Evolutionary conservation across 2,888 invertebrate genomes (phyloP).

Genomic region (Harpagoxenus sublaevis): DNA sequence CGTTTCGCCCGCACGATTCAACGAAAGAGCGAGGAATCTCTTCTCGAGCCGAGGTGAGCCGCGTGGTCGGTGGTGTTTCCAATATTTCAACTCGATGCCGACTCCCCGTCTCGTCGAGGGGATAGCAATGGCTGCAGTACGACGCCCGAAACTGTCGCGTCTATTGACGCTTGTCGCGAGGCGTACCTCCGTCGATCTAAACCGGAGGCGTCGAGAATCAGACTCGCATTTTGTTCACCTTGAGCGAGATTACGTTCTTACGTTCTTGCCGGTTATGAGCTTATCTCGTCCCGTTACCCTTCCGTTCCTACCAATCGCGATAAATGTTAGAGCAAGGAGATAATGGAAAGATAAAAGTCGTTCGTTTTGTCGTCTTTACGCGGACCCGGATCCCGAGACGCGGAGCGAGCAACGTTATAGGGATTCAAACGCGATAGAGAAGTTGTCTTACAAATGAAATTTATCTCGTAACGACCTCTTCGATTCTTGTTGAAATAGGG

Average conservation of each 20-base stretch:
- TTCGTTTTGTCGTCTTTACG: not conserved
- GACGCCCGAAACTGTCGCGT: slow-evolving; percentile 54
- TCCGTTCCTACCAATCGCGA: not conserved
- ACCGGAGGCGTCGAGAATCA: not conserved
- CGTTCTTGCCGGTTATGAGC: not conserved
- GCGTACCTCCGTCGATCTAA: not conserved
- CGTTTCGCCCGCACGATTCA: not conserved
- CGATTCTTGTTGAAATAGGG: too few species aligned
- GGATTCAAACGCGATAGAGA: too few species aligned
- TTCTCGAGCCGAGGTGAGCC: slow-evolving; percentile 1
- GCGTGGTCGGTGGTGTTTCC: not conserved
- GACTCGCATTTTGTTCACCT: not conserved
- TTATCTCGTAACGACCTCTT: too few species aligned
- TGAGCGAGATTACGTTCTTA: too few species aligned
- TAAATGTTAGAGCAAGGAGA: not conserved
- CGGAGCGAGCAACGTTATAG: not conserved
- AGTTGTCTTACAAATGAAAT: too few species aligned
- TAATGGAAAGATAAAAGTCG: not conserved
- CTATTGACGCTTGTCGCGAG: not conserved
- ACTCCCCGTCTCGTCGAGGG: slow-evolving; percentile 22
- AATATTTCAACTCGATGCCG: not conserved
- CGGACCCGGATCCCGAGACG: too few species aligned
- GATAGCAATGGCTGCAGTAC: slow-evolving; percentile 72
- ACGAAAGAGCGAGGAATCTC: not conserved
- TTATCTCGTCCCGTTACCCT: not conserved